Conservation (phyloP, 2,888 invertebrate genomes). For the Sarcophaga variegata region DNA sequence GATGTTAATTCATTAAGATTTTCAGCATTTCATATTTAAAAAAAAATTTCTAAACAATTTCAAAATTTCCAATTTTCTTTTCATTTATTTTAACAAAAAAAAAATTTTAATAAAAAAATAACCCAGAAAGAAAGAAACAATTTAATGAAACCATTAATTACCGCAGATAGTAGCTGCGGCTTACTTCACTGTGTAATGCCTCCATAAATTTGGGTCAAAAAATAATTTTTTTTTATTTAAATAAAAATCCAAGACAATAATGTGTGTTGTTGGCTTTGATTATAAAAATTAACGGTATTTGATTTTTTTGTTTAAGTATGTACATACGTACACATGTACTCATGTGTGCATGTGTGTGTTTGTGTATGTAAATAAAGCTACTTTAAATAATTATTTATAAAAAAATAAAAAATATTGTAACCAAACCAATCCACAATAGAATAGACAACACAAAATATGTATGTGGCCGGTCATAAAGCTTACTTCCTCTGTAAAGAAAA, state of each 20-base stretch:
- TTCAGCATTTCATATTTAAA: too few species aligned
- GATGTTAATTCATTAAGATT: too few species aligned
- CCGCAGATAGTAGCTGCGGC: too few species aligned
- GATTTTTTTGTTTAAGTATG: neutral
- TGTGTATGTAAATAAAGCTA: slow-evolving; percentile 6
- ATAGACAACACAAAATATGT: too few species aligned
- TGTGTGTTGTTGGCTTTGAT: slow-evolving; percentile 2
- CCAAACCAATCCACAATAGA: too few species aligned
- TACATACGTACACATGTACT: too few species aligned
- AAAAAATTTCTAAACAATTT: neutral
- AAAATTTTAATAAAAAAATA: too few species aligned
- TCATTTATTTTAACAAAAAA: neutral
- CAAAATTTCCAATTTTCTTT: neutral
- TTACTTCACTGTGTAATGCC: neutral
- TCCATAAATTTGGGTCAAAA: neutral
- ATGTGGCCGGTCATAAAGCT: too few species aligned
- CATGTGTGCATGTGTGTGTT: too few species aligned
- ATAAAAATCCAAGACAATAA: neutral
- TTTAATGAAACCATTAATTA: too few species aligned
- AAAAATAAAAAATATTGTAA: too few species aligned
- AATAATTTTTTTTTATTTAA: slow-evolving; percentile 4
- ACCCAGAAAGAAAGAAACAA: too few species aligned
- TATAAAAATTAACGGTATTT: slow-evolving; percentile 4
- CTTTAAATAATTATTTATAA: slow-evolving; percentile 54
- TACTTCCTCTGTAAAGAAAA: slow-evolving; percentile 45